Percentiles rank a stretch among this genome's conserved stretches.
phyloP scores from a whole-genome alignment of 2,888 invertebrate species.

The Sericinus montela region DNA sequence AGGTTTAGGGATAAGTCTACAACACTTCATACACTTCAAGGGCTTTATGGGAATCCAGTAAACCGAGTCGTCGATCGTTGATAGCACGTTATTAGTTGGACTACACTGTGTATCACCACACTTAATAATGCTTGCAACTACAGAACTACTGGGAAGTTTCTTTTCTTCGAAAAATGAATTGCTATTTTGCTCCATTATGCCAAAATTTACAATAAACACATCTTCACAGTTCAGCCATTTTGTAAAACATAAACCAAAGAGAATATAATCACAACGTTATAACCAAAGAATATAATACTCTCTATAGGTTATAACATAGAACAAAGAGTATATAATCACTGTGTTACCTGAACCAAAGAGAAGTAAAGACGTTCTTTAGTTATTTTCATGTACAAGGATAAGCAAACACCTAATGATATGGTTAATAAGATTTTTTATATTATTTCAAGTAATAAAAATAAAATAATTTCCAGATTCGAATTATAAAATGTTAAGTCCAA shows the following conservation, averaged over 20 bases:
- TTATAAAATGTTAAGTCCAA: too few species aligned
- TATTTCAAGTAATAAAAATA: too few species aligned
- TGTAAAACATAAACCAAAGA: constrained; percentile 41
- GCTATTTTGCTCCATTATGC: constrained; percentile 68
- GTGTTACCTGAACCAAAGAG: too few species aligned
- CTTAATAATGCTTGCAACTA: constrained; percentile 38
- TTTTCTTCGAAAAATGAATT: constrained; percentile 46
- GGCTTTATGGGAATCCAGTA: constrained; percentile 39
- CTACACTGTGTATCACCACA: constrained; percentile 47
- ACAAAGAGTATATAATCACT: too few species aligned
- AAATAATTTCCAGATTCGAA: too few species aligned
- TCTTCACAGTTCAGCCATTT: constrained; percentile 77
- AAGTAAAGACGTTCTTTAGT: too few species aligned
- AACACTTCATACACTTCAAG: constrained; percentile 42
- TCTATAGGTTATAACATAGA: too few species aligned
- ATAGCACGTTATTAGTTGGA: constrained; percentile 30
- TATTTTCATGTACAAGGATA: too few species aligned
- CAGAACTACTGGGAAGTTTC: constrained; percentile 46
- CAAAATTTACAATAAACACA: constrained; percentile 57
- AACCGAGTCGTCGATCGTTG: constrained; percentile 39
- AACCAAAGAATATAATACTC: too few species aligned
- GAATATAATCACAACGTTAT: too few species aligned
- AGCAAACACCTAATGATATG: too few species aligned
- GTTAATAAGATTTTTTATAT: too few species aligned
- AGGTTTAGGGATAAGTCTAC: constrained; percentile 48